A percentile compares a stretch with the other conserved stretches of the same genome.
phyloP scores from a whole-genome alignment of 2,888 invertebrate species.

The Hydraecia micacea region DNA sequence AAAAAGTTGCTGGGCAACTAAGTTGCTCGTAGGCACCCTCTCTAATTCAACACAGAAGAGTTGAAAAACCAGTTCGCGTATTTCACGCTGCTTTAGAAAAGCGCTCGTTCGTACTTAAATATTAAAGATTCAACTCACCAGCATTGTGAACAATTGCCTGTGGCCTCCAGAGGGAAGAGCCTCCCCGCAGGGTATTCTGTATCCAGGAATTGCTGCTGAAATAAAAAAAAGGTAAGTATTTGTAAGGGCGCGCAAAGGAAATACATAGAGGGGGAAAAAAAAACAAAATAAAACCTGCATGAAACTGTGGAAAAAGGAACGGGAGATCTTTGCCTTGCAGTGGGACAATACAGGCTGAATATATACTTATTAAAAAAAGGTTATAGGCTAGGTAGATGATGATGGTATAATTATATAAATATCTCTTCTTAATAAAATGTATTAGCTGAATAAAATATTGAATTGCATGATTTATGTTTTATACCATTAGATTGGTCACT shows the following conservation, averaged over 20 bases:
- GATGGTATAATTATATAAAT: too few relatives aligned
- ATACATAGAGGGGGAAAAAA: neutral
- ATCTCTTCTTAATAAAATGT: neutral
- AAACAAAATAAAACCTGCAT: too few relatives aligned
- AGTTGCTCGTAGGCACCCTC: too few relatives aligned
- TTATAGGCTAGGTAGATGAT: too few relatives aligned
- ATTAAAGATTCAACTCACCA: slow-evolving; percentile 7
- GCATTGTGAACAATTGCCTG: slow-evolving; percentile 1
- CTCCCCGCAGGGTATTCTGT: too few relatives aligned
- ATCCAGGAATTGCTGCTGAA: neutral
- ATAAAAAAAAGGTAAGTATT: neutral
- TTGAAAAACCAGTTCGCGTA: neutral
- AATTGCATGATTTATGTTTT: neutral
- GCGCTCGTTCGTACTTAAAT: neutral
- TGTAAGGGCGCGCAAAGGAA: neutral
- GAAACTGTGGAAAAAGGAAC: neutral
- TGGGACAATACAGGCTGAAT: too few relatives aligned
- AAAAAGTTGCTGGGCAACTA: too few relatives aligned
- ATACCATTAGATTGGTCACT: neutral
- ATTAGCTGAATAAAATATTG: neutral
- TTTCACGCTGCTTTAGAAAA: neutral
- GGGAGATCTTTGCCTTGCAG: too few relatives aligned
- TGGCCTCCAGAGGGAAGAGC: neutral
- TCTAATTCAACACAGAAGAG: neutral
- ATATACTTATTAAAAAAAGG: too few relatives aligned